Percentiles rank a stretch among this genome's conserved stretches.
Conservation (phyloP, 2,888 invertebrate genomes). For the Chesias legatella region DNA sequence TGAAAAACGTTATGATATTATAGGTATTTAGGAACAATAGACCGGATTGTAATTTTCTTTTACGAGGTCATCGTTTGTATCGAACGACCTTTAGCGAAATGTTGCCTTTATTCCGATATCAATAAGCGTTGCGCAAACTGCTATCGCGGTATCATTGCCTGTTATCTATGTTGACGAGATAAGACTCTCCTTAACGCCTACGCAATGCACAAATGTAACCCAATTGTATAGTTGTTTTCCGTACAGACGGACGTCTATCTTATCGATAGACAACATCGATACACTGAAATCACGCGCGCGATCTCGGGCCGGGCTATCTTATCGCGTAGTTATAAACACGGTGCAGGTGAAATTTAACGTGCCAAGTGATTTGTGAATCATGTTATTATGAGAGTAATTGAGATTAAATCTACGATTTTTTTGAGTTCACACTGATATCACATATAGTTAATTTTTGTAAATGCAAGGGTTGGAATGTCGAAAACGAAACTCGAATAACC, state of each 20-base stretch:
- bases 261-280: constrained; percentile 48
- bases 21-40: constrained; percentile 18
- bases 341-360: constrained; percentile 21
- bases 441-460: no score
- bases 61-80: constrained; percentile 5
- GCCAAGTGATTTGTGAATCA: constrained; percentile 32
- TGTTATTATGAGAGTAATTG: constrained; percentile 20
- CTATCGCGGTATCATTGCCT: constrained; percentile 45
- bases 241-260: constrained; percentile 55
- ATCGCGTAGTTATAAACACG: constrained; percentile 46
- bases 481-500: no score
- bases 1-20: constrained; percentile 12
- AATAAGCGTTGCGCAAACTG: constrained; percentile 21
- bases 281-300: constrained; percentile 56
- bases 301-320: constrained; percentile 43
- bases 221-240: constrained; percentile 32
- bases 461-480: no score
- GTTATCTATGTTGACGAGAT: constrained; percentile 31
- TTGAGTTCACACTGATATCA: no score
- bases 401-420: constrained; percentile 9
- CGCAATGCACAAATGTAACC: constrained; percentile 29
- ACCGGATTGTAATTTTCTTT: constrained; percentile 12
- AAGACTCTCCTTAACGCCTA: constrained; percentile 39
- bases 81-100: constrained; percentile 14
- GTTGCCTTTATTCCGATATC: constrained; percentile 15